Conservation (phyloP, 2,797 vertebrate species). For the Aselliscus stoliczkanus region DNA sequence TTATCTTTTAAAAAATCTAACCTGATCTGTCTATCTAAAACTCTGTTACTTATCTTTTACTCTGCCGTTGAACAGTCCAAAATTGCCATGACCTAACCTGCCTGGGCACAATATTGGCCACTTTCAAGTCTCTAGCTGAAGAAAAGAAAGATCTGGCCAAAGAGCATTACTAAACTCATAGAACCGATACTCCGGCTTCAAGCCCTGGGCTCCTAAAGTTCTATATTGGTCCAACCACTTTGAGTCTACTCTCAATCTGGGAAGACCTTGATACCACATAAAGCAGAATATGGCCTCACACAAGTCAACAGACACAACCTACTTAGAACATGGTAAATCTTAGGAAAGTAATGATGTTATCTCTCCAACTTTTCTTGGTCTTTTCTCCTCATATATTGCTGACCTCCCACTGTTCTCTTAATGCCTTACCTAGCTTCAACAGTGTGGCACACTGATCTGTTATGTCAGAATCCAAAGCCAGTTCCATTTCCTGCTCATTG, state of each 20-base stretch:
- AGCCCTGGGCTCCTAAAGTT: neutral
- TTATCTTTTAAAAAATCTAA: slow-evolving; percentile 6
- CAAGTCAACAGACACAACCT: slow-evolving; percentile 42
- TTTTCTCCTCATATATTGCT: neutral
- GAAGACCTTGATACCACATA: neutral
- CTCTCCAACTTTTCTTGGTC: neutral
- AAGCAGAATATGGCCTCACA: slow-evolving; percentile 59
- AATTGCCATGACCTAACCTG: neutral
- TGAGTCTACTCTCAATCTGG: neutral
- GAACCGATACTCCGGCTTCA: neutral
- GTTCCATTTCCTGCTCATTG: neutral
- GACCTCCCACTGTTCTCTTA: neutral
- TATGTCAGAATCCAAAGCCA: neutral
- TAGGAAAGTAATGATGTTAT: slow-evolving; percentile 27
- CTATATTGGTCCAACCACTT: neutral
- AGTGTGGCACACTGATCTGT: neutral
- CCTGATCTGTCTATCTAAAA: neutral
- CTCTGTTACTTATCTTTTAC: neutral
- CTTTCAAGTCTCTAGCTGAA: neutral
- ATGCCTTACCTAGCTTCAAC: neutral
- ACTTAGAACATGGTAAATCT: slow-evolving; percentile 36
- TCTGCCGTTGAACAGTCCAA: neutral
- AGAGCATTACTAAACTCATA: neutral
- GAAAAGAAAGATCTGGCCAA: neutral
- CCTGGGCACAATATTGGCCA: neutral